phyloP scores from a whole-genome alignment of 2,888 invertebrate species.

The Calephelis perditalis region DNA sequence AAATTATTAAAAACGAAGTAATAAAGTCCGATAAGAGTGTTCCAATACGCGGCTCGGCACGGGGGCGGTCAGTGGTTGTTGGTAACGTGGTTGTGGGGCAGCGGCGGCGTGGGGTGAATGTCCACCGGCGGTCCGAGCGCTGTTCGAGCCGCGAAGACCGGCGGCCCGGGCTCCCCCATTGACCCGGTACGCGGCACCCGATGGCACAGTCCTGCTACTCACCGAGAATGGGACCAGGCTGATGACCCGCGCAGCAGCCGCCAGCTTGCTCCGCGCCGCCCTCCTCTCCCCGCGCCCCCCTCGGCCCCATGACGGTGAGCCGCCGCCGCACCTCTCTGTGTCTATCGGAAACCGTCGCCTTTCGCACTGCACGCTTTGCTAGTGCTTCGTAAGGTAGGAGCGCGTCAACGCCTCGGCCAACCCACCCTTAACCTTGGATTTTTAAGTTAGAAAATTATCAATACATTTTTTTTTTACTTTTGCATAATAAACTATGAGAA shows the following conservation, averaged over 20 bases:
- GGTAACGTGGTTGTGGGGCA: constrained; percentile 74
- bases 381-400: constrained; percentile 73
- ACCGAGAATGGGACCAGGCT: constrained; percentile 81
- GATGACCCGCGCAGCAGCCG: constrained; percentile 74
- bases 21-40: constrained; percentile 56
- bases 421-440: neutral
- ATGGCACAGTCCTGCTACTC: constrained; percentile 80
- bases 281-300: constrained; percentile 76
- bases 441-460: too few species aligned
- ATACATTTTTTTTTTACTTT: too few species aligned
- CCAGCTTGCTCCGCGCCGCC: constrained; percentile 73
- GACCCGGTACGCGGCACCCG: constrained; percentile 79
- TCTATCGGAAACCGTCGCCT: constrained; percentile 71
- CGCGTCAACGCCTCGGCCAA: constrained; percentile 37
- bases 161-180: constrained; percentile 69
- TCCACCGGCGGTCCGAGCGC: constrained; percentile 74
- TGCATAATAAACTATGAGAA: too few species aligned
- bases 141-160: constrained; percentile 69
- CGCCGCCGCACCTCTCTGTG: constrained; percentile 69
- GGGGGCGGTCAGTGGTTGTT: constrained; percentile 58
- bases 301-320: constrained; percentile 74
- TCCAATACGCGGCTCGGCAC: constrained; percentile 55
- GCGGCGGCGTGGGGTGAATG: constrained; percentile 71
- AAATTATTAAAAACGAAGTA: too few species aligned
- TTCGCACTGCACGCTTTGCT: constrained; percentile 74